These are phyloP conservation scores for Siderastrea siderea DNA, from an alignment of 92 coral and sea anemone species.

Conservation along the genomic window DNA sequence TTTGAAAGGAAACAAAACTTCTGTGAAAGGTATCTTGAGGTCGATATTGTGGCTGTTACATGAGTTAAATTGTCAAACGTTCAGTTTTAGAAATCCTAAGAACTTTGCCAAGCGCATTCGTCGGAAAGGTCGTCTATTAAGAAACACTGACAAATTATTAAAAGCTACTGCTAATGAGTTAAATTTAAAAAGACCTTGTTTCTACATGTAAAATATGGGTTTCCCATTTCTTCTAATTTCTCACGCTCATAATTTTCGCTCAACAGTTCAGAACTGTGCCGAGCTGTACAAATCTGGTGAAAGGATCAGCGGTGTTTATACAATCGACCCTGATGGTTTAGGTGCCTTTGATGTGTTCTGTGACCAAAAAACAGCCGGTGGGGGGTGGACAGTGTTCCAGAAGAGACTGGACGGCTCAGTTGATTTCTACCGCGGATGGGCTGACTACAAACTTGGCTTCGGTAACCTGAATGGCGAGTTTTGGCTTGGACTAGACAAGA, in stretches of 20 bases:
- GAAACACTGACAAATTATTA: no score
- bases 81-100: no score
- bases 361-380: constrained; percentile 79
- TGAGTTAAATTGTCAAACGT: background rate
- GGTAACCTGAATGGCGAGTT: constrained; percentile 56
- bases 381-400: constrained; percentile 93
- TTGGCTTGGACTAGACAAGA: constrained; percentile 54
- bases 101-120: no score
- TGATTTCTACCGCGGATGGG: constrained; percentile 71
- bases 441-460: constrained; percentile 52
- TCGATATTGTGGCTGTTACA: background rate
- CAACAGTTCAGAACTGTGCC: constrained; percentile 11
- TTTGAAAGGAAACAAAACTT: background rate
- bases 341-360: constrained; percentile 78
- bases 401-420: constrained; percentile 74
- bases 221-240: no score
- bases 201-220: no score
- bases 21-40: background rate
- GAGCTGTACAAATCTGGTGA: constrained; percentile 70
- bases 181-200: no score
- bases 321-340: constrained; percentile 81
- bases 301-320: constrained; percentile 70
- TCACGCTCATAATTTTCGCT: no score
- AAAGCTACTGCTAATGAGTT: no score
- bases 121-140: no score